Evolutionary conservation across 2,113 vertebrate species (phyloP).

Genomic region (Zosterops borbonicus): DNA sequence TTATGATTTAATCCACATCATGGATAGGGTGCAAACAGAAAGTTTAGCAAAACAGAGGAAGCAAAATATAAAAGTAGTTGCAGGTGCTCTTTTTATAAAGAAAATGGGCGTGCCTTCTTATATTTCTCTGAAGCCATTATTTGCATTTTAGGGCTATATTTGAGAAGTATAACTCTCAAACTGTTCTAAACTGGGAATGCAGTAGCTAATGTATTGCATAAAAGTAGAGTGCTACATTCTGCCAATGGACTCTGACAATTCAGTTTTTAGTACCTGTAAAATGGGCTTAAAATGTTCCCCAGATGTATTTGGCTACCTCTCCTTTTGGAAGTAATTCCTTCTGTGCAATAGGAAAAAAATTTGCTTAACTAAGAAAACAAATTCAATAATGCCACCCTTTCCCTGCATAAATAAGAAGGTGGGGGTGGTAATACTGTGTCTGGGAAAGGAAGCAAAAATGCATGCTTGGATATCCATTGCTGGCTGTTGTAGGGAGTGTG

Average conservation of each 20-base stretch:
- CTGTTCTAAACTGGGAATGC: background rate
- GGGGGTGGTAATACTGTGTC: background rate
- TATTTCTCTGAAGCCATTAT: background rate
- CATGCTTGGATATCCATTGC: slow-evolving; percentile 13
- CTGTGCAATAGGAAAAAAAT: background rate
- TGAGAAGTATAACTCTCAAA: background rate
- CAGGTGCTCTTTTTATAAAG: background rate
- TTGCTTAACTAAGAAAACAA: background rate
- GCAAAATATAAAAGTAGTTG: background rate
- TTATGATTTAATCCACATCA: background rate
- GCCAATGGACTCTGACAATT: background rate
- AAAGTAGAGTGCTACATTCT: background rate
- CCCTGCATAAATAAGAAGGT: slow-evolving; percentile 27
- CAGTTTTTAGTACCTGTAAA: background rate
- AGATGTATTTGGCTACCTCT: background rate
- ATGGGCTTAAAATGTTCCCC: background rate
- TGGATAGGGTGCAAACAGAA: background rate
- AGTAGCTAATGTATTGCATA: background rate
- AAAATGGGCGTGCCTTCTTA: background rate
- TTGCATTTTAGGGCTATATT: background rate
- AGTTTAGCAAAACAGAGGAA: background rate
- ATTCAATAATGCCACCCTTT: slow-evolving; percentile 34
- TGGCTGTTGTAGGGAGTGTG: background rate
- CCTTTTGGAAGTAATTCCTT: background rate
- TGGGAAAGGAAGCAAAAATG: slow-evolving; percentile 46